Conservation (phyloP, 2,797 vertebrate genomes). For the Ctenosaura bakeri region DNA sequence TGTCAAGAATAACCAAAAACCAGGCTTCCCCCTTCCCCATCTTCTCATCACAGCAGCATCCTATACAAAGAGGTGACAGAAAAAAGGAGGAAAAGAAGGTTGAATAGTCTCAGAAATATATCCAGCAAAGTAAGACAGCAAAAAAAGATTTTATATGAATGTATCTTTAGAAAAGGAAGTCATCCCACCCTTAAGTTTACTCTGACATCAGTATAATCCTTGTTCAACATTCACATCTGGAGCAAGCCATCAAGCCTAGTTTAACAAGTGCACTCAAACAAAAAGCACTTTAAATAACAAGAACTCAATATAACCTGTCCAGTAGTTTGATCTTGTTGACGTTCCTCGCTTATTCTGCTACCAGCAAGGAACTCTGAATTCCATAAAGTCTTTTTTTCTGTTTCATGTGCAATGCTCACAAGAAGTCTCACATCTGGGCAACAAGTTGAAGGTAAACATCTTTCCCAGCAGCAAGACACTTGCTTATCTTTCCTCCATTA, state of each 20-base stretch:
- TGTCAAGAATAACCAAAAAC: neutral
- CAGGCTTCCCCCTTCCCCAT: neutral
- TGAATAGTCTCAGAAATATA: slow-evolving; percentile 35
- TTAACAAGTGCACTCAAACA: neutral
- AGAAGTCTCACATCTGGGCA: neutral
- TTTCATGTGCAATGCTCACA: slow-evolving; percentile 20
- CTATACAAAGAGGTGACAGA: neutral
- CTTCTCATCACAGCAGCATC: neutral
- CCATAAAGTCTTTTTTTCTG: slow-evolving; percentile 35
- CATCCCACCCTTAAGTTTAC: slow-evolving; percentile 21
- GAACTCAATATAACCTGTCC: neutral
- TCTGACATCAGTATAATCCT: slow-evolving; percentile 38
- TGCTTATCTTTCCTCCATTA: neutral
- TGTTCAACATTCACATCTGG: slow-evolving; percentile 27
- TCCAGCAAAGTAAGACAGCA: slow-evolving; percentile 23
- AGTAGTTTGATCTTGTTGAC: slow-evolving; percentile 18
- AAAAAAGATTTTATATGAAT: neutral
- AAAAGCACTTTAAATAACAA: slow-evolving; percentile 12
- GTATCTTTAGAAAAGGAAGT: neutral
- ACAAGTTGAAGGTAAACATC: slow-evolving; percentile 8
- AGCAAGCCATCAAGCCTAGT: slow-evolving; percentile 27
- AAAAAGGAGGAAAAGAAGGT: neutral
- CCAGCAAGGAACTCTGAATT: neutral
- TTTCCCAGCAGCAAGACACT: neutral
- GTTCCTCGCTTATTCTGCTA: slow-evolving; percentile 21